Conservation (phyloP, 2,113 vertebrate species). For the Macquaria ambigua region DNA sequence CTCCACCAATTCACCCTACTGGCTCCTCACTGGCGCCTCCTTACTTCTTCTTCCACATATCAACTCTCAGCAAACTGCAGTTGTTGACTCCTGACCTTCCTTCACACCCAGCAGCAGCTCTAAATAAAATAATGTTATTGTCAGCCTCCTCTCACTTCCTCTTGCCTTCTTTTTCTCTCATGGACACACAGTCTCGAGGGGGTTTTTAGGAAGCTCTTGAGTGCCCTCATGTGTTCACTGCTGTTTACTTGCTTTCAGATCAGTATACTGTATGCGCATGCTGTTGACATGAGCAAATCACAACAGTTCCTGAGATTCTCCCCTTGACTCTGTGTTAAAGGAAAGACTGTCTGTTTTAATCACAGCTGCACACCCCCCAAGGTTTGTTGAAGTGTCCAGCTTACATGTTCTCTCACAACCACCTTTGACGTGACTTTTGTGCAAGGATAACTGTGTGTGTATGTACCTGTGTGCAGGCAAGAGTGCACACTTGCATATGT, state of each 20-base stretch:
- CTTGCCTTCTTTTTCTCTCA: constrained; percentile 23
- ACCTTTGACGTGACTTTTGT: constrained; percentile 1
- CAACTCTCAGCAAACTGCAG: constrained; percentile 55
- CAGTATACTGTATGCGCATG: constrained; percentile 3
- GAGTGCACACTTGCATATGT: not conserved
- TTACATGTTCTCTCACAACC: not conserved
- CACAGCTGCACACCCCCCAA: not conserved
- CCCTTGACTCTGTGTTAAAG: not conserved
- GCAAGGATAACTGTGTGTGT: constrained; percentile 1
- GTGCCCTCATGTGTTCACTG: constrained; percentile 77
- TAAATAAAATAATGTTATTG: constrained; percentile 63
- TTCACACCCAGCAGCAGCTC: constrained; percentile 55
- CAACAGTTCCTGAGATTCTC: not conserved
- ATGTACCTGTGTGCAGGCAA: not conserved
- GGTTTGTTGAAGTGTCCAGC: not conserved
- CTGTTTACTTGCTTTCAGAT: constrained; percentile 29
- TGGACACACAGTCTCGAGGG: constrained; percentile 47
- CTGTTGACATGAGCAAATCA: constrained; percentile 9
- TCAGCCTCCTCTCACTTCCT: constrained; percentile 54
- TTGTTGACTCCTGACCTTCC: constrained; percentile 71
- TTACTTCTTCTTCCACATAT: constrained; percentile 46
- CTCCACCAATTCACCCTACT: constrained; percentile 31
- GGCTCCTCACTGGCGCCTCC: constrained; percentile 20
- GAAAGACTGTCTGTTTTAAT: constrained; percentile 27
- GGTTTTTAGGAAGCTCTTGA: constrained; percentile 67